Evolutionary conservation across 1,140 invertebrate species (phyloP).

Genomic region (Plutomurus gul): DNA sequence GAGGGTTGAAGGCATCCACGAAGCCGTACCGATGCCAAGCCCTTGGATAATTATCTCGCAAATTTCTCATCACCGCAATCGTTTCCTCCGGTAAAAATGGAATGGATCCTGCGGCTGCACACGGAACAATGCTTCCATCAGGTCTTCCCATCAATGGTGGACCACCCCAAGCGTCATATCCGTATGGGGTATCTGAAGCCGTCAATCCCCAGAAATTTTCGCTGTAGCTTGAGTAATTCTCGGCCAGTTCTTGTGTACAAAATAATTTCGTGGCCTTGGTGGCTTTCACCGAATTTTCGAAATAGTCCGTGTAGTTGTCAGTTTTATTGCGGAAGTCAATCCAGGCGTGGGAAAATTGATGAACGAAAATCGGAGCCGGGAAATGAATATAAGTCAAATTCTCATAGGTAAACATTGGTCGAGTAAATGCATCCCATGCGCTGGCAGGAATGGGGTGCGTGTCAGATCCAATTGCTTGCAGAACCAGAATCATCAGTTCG

Average conservation of each 20-base stretch:
- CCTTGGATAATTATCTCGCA: constrained; percentile 33
- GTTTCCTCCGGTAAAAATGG: constrained; percentile 50
- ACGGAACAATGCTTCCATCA: constrained; percentile 51
- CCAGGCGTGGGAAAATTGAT: constrained; percentile 47
- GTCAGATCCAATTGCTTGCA: constrained; percentile 45
- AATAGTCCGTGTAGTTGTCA: constrained; percentile 45
- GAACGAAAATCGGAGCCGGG: constrained; percentile 45
- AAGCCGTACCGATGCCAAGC: constrained; percentile 50
- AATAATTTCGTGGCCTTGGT: constrained; percentile 41
- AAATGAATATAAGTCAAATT: constrained; percentile 43
- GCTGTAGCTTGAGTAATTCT: constrained; percentile 17
- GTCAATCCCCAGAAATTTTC: constrained; percentile 52
- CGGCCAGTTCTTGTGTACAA: background rate
- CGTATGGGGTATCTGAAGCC: constrained; percentile 49
- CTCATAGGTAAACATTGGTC: constrained; percentile 34
- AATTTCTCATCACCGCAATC: constrained; percentile 38
- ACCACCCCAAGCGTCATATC: constrained; percentile 50
- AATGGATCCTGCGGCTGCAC: constrained; percentile 49
- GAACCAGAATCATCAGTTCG: constrained; percentile 46
- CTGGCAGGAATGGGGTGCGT: constrained; percentile 43
- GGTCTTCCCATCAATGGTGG: constrained; percentile 42
- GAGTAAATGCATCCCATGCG: constrained; percentile 42
- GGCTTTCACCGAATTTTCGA: constrained; percentile 47
- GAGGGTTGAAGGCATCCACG: constrained; percentile 49
- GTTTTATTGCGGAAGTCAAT: constrained; percentile 34